Base-by-base conservation (phyloP, 2,888 invertebrate species). In the Heteromyza rotundicornis region DNA sequence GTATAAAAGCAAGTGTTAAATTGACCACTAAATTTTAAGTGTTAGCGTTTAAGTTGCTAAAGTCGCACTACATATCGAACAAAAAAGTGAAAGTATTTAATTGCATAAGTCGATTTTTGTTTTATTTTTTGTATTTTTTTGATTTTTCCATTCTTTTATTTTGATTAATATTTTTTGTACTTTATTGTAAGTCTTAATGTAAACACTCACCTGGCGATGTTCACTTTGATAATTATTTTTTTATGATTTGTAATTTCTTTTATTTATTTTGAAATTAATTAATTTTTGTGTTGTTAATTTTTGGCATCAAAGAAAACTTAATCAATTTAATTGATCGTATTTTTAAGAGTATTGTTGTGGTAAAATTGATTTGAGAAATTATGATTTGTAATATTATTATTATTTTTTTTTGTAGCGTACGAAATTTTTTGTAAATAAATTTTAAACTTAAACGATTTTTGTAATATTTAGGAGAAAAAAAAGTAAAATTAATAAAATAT, bases 71-170 rank as follows among this genome's bases (percentile, higher is more conserved):
- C n/a, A n/a, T n/a, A 27, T 27, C 5, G 10, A 27, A 27, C 10
- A 27, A 27, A 27, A 27, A n/a, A 62, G 62, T 59, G 62, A 62
- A 62, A 62, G 62, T 58, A 23, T 52, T 58, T 50, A 54, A 59
- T 62, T 59, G 50, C 59, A 27, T 54, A 58, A 62, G 44, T 47
- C 22, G 19, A 23, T 19, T 54, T 36, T 35, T 17, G 19, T 54
- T 36, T 54, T 2, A 36, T 20, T 53, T 54, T 32, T n/a, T n/a
- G n/a, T 7, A 36, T 35, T 27, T 52, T 16, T 24, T 27, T 24
- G 27, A 14, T 35, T 14, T 12, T 36, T 32, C n/a, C n/a, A n/a
- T n/a, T n/a, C n/a, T 23, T 27, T 24, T 12, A 16, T 16, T 52
- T 16, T 52, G 8, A 40, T 40, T 40, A n/a, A n/a, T n/a, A n/a